Conservation (phyloP, 2,797 vertebrate species). For the Acanthis flammea region DNA sequence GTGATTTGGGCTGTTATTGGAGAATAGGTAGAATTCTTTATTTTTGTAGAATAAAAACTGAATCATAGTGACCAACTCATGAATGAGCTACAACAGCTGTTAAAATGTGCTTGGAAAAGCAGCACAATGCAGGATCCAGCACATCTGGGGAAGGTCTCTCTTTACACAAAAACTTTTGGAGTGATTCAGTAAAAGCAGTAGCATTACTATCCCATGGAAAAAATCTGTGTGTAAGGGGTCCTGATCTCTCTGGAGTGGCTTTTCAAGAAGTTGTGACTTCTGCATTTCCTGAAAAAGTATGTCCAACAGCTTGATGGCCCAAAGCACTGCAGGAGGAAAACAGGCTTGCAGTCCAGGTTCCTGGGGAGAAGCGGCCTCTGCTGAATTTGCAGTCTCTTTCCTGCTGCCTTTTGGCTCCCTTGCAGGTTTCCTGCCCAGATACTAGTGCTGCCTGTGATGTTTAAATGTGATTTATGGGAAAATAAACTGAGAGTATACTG, state of each 20-base stretch:
- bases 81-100: not conserved
- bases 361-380: not conserved
- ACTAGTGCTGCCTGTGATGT: not conserved
- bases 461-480: not conserved
- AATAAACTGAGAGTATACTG: not conserved
- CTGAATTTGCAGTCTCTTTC: not conserved
- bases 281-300: not conserved
- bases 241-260: not conserved
- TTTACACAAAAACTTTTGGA: not conserved
- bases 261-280: not conserved
- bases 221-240: not conserved
- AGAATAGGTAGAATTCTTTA: constrained; percentile 26
- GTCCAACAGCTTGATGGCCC: not conserved
- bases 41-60: constrained; percentile 6
- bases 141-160: not conserved
- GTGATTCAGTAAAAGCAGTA: not conserved
- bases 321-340: not conserved
- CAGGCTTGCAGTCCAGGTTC: not conserved
- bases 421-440: not conserved
- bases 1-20: not conserved
- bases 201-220: not conserved
- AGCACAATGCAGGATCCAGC: not conserved
- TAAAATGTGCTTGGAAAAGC: not conserved
- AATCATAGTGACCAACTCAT: not conserved
- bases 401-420: not conserved